Conservation (phyloP, 2,113 vertebrate genomes). For the Cacatua alba region DNA sequence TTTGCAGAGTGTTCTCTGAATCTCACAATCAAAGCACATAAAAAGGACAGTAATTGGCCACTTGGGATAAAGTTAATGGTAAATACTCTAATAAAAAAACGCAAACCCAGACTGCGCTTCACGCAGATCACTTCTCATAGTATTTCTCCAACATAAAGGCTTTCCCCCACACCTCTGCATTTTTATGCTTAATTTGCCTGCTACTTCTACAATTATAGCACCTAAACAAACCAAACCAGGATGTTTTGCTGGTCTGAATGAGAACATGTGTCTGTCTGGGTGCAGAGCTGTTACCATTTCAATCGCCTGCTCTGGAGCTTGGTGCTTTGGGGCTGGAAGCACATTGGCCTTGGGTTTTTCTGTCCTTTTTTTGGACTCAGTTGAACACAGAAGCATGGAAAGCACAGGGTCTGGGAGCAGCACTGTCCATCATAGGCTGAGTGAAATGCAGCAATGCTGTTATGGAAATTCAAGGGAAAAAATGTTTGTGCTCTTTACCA, state of each 20-base stretch:
- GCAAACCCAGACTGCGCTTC: not conserved
- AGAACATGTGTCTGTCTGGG: not conserved
- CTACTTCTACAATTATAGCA: not conserved
- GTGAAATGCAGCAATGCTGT: not conserved
- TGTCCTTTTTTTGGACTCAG: not conserved
- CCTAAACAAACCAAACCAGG: not conserved
- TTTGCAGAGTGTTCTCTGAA: constrained; percentile 20
- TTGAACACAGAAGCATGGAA: not conserved
- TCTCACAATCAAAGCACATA: constrained; percentile 21
- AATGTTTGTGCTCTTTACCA: not conserved
- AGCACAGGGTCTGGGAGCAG: not conserved
- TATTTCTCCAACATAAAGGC: not conserved
- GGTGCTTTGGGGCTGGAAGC: not conserved
- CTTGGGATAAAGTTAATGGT: constrained; percentile 40
- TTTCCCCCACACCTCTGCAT: not conserved
- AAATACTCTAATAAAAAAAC: constrained; percentile 43
- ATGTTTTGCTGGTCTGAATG: not conserved
- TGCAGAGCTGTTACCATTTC: not conserved
- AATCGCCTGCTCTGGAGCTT: not conserved
- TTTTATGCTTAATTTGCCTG: constrained; percentile 5
- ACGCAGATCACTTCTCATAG: constrained; percentile 20
- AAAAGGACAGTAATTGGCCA: constrained; percentile 43
- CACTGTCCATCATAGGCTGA: not conserved
- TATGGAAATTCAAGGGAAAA: not conserved
- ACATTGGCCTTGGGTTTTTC: not conserved